Conservation (phyloP, 2,888 invertebrate genomes). For the Pristionchus entomophagus region DNA sequence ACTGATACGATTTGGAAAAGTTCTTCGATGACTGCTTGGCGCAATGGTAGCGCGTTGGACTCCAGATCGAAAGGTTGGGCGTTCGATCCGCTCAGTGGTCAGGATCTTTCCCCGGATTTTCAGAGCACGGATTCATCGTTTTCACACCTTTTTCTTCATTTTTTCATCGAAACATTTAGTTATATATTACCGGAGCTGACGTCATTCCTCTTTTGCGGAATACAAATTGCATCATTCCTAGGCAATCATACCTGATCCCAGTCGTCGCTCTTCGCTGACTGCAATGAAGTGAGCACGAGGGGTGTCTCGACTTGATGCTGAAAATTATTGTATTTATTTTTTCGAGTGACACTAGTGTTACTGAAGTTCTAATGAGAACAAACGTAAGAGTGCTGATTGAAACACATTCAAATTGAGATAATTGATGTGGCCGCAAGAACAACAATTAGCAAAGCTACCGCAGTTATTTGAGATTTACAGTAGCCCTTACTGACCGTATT, state of each 20-base stretch:
- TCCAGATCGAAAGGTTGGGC: constrained; percentile 52
- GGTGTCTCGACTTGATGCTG: constrained; percentile 25
- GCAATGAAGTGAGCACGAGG: neutral
- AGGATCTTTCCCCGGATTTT: too few species aligned
- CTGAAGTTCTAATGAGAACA: neutral
- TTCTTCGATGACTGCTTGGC: constrained; percentile 51
- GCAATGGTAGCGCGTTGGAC: constrained; percentile 52
- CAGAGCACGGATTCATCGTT: too few species aligned
- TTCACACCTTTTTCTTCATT: too few species aligned
- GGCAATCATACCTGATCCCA: neutral
- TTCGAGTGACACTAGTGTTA: neutral
- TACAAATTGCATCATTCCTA: too few species aligned
- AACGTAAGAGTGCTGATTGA: too few species aligned
- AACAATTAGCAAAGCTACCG: neutral
- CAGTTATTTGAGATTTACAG: neutral
- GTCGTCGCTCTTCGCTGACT: neutral
- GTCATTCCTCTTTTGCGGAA: too few species aligned
- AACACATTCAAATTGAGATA: too few species aligned
- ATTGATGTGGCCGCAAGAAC: too few species aligned
- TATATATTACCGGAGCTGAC: too few species aligned
- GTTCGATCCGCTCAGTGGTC: constrained; percentile 52
- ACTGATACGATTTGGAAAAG: too few species aligned
- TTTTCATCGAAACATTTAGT: too few species aligned
- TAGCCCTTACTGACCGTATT: constrained; percentile 33
- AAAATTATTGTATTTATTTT: neutral